These are phyloP conservation scores for Cheilinus undulatus DNA, from an alignment of 2,113 vertebrate genomes.

Conservation along the genomic window DNA sequence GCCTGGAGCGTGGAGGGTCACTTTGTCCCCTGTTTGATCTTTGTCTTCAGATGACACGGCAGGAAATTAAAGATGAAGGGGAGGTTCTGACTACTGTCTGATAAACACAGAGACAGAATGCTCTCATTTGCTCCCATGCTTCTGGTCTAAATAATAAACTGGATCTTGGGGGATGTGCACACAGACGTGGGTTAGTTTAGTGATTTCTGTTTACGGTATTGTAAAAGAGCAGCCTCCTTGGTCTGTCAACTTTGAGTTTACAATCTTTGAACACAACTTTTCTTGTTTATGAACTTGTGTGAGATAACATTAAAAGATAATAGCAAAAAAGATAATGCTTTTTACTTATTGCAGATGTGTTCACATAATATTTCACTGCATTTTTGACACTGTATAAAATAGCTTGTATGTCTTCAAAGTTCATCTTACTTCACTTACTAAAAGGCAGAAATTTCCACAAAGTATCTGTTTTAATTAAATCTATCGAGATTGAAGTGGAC, in stretches of 20 bases:
- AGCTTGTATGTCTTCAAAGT: too few species aligned
- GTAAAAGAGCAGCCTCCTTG: slow-evolving; percentile 3
- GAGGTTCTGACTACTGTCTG: slow-evolving; percentile 80
- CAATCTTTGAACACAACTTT: slow-evolving; percentile 21
- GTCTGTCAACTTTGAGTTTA: slow-evolving; percentile 10
- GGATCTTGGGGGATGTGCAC: slow-evolving; percentile 37
- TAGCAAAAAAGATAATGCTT: too few species aligned
- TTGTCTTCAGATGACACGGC: slow-evolving; percentile 78
- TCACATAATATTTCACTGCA: too few species aligned
- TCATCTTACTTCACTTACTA: too few species aligned
- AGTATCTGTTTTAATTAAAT: too few species aligned
- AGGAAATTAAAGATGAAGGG: slow-evolving; percentile 86
- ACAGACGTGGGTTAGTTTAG: slow-evolving; percentile 27
- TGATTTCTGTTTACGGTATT: slow-evolving; percentile 17
- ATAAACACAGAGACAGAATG: slow-evolving; percentile 76
- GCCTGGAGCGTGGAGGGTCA: slow-evolving; percentile 78
- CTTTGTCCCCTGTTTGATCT: slow-evolving; percentile 85
- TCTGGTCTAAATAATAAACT: slow-evolving; percentile 42
- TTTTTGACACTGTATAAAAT: too few species aligned
- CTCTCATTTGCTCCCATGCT: slow-evolving; percentile 69
- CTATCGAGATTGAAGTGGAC: too few species aligned
- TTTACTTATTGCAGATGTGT: too few species aligned
- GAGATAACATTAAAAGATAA: too few species aligned
- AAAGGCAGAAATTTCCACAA: too few species aligned
- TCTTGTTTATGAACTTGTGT: slow-evolving; percentile 29